Evolutionary conservation across 2,797 vertebrate genomes (phyloP).

Genomic region (Micropoecilia bifurca): DNA sequence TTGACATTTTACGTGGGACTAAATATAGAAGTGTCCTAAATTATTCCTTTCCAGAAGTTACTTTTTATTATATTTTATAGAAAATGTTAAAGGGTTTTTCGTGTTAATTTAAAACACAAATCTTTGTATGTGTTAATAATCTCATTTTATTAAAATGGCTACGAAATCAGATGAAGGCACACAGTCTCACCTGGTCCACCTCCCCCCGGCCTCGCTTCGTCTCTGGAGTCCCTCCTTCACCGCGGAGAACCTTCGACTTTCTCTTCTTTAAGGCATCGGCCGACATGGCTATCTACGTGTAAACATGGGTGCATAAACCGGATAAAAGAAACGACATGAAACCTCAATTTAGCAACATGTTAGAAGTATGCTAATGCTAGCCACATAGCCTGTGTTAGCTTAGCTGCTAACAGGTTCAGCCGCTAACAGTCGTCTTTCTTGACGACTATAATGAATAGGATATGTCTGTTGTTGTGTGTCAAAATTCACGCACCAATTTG

Average conservation of each 20-base stretch:
- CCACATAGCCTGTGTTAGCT: constrained; percentile 19
- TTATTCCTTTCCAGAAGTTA: background rate
- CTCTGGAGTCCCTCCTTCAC: constrained; percentile 86
- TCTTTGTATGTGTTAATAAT: background rate
- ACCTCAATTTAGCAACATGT: background rate
- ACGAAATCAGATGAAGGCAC: background rate
- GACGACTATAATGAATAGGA: background rate
- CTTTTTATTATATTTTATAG: background rate
- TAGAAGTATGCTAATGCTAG: constrained; percentile 35
- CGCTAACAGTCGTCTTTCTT: background rate
- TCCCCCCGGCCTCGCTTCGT: constrained; percentile 88
- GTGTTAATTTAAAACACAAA: background rate
- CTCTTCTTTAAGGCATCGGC: constrained; percentile 91
- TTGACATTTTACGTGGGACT: background rate
- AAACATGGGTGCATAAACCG: accelerated
- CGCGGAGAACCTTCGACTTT: constrained; percentile 94
- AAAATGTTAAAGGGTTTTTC: background rate
- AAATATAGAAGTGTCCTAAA: background rate
- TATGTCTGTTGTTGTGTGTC: accelerated
- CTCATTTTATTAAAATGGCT: background rate
- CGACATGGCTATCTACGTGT: constrained; percentile 66
- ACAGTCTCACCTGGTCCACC: constrained; percentile 55
- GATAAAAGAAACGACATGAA: background rate
- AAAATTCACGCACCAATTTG: constrained; percentile 11
- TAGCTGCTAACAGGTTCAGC: constrained; percentile 21